A percentile compares a stretch with the other conserved stretches of the same genome.
These are phyloP conservation scores for Tinamus guttatus DNA, from an alignment of 2,113 vertebrate species.

Conservation along the genomic window DNA sequence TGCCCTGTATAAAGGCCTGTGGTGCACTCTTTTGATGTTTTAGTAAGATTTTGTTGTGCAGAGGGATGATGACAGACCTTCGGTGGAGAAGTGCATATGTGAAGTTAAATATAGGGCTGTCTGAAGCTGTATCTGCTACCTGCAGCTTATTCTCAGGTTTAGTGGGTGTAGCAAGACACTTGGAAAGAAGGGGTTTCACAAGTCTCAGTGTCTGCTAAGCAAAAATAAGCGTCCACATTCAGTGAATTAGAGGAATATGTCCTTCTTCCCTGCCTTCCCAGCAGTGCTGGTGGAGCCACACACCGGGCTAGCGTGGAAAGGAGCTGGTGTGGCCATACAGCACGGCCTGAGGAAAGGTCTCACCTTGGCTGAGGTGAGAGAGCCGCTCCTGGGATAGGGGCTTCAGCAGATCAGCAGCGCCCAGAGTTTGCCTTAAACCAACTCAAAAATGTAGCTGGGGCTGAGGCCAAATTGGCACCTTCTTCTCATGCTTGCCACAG, in stretches of 20 bases:
- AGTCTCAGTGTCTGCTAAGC: not conserved
- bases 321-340: too few species aligned
- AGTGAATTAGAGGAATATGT: not conserved
- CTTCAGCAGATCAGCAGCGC: too few species aligned
- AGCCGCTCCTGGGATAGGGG: not conserved
- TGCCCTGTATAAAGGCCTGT: not conserved
- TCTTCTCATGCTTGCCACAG: not conserved
- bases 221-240: not conserved
- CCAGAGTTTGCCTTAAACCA: too few species aligned
- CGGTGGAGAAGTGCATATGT: not conserved
- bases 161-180: not conserved
- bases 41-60: not conserved
- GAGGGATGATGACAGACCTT: not conserved
- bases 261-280: not conserved
- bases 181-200: not conserved
- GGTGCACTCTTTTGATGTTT: not conserved
- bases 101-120: not conserved
- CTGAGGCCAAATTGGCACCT: not conserved
- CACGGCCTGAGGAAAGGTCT: too few species aligned
- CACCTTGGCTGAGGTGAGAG: not conserved
- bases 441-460: fast-evolving
- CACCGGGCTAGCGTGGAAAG: too few species aligned
- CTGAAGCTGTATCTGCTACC: not conserved
- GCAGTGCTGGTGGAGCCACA: too few species aligned
- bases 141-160: not conserved